Evolutionary conservation across 2,888 invertebrate genomes (phyloP).

Genomic region (Heterodera filipjevi): DNA sequence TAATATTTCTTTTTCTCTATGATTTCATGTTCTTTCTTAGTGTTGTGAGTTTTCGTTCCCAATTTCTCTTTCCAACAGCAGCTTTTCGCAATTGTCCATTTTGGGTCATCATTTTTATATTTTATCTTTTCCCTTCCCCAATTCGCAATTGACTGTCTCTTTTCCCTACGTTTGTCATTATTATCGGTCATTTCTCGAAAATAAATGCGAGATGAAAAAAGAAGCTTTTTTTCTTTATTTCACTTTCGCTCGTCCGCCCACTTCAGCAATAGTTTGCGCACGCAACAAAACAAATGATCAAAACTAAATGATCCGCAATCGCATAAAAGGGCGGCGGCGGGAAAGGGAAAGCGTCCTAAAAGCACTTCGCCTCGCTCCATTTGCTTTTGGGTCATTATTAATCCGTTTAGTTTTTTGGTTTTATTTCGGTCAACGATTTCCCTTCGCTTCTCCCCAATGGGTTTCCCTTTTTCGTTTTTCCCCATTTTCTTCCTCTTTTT

Average conservation of each 20-base stretch:
- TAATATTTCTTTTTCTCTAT: slow-evolving; percentile 2
- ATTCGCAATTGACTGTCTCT: slow-evolving; percentile 7
- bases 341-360: neutral
- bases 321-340: neutral
- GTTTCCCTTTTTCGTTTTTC: neutral
- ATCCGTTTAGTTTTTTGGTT: neutral
- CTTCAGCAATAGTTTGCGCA: neutral
- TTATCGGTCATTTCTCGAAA: slow-evolving; percentile 13
- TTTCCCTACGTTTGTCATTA: neutral
- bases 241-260: neutral
- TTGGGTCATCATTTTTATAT: neutral
- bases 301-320: neutral
- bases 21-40: slow-evolving; percentile 3
- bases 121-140: neutral
- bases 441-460: neutral
- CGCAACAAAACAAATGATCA: neutral
- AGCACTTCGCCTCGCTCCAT: neutral
- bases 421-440: neutral
- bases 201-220: neutral
- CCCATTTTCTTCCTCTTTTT: neutral
- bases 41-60: slow-evolving; percentile 6
- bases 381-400: neutral
- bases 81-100: slow-evolving; percentile 1
- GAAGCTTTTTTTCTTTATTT: neutral
- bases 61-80: neutral